These are phyloP conservation scores for Caranx melampygus DNA, from an alignment of 2,113 vertebrate genomes.

Conservation along the genomic window DNA sequence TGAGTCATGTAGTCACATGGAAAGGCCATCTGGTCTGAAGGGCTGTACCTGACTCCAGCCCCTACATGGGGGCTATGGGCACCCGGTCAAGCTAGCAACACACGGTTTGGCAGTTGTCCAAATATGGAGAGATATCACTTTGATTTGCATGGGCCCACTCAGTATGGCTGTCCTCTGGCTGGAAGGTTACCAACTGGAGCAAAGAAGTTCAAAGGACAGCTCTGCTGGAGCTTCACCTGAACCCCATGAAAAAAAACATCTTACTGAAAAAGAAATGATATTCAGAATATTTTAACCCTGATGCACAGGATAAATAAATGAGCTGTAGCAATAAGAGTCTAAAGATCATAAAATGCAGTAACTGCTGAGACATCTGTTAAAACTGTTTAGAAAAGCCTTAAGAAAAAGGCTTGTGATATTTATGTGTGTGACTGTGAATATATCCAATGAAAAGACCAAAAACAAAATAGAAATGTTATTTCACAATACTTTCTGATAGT, in stretches of 20 bases:
- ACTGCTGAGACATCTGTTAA: background rate
- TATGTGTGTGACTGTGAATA: no score
- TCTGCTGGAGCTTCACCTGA: slow-evolving; percentile 43
- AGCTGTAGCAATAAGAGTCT: background rate
- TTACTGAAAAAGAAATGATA: background rate
- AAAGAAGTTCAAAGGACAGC: slow-evolving; percentile 68
- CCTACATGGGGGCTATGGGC: slow-evolving; percentile 48
- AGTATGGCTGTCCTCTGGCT: slow-evolving; percentile 58
- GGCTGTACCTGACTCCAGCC: slow-evolving; percentile 61
- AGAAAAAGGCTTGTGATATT: background rate
- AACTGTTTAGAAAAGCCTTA: background rate
- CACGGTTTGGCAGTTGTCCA: slow-evolving; percentile 44
- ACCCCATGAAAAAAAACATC: background rate
- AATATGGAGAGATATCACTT: slow-evolving; percentile 51
- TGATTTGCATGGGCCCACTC: slow-evolving; percentile 59
- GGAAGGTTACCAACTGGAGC: slow-evolving; percentile 70
- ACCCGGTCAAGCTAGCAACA: slow-evolving; percentile 70
- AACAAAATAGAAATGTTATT: no score
- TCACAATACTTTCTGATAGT: no score
- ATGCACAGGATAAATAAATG: background rate
- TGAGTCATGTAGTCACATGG: slow-evolving; percentile 59
- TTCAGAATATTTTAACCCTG: background rate
- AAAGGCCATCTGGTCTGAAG: slow-evolving; percentile 72
- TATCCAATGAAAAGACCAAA: no score
- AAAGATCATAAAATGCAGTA: background rate